Percentiles rank a stretch among this genome's conserved stretches.
These are phyloP conservation scores for Phenganax marumi DNA, from an alignment of 92 coral and sea anemone species.

Conservation along the genomic window DNA sequence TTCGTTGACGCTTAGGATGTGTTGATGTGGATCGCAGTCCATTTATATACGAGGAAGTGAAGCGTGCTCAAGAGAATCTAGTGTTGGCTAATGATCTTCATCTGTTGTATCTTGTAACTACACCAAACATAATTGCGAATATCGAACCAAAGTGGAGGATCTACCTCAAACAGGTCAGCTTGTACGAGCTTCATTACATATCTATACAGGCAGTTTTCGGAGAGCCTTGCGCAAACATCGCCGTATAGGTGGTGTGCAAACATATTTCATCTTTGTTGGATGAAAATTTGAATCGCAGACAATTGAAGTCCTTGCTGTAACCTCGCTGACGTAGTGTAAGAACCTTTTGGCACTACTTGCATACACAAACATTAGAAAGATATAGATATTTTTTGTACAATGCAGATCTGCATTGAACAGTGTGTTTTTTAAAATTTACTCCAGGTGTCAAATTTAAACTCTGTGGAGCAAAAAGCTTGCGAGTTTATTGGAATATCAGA, in stretches of 20 bases:
- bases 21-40: slow-evolving; percentile 77
- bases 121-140: slow-evolving; percentile 65
- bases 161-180: slow-evolving; percentile 73
- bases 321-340: too few relatives aligned
- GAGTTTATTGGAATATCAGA: slow-evolving; percentile 74
- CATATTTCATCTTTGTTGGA: too few relatives aligned
- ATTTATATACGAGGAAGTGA: slow-evolving; percentile 63
- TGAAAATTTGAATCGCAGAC: too few relatives aligned
- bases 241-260: too few relatives aligned
- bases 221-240: too few relatives aligned
- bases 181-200: background rate
- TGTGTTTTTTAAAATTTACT: background rate
- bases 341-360: background rate
- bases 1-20: slow-evolving; percentile 59
- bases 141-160: slow-evolving; percentile 78
- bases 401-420: background rate
- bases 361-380: background rate
- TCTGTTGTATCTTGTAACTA: slow-evolving; percentile 83
- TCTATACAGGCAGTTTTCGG: too few relatives aligned
- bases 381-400: background rate
- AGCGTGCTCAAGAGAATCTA: slow-evolving; percentile 67
- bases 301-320: too few relatives aligned
- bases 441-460: slow-evolving; percentile 60
- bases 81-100: slow-evolving; percentile 82
- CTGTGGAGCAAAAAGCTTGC: slow-evolving; percentile 72